phyloP scores from a whole-genome alignment of 2,113 vertebrate genomes.

The Carassius auratus region DNA sequence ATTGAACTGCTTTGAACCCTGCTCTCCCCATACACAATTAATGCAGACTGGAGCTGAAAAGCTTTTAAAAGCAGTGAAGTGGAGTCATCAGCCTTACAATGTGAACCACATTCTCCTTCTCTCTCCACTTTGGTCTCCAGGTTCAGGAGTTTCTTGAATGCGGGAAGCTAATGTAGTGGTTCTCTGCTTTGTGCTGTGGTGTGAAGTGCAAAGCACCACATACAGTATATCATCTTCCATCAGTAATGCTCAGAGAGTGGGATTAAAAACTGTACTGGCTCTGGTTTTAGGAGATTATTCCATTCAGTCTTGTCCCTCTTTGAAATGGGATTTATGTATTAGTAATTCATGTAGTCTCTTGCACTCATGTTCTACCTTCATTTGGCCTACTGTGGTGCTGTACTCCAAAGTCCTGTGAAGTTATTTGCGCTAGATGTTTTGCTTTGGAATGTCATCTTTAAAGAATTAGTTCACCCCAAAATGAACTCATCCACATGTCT shows the following conservation, averaged over 20 bases:
- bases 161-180: background rate
- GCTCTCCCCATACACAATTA: constrained; percentile 62
- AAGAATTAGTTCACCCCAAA: constrained; percentile 7
- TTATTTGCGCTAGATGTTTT: constrained; percentile 29
- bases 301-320: constrained; percentile 40
- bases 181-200: background rate
- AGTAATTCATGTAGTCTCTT: constrained; percentile 48
- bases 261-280: constrained; percentile 52
- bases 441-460: background rate
- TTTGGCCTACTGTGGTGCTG: constrained; percentile 25
- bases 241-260: constrained; percentile 36
- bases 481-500: background rate
- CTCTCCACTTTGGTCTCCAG: constrained; percentile 26
- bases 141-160: constrained; percentile 26
- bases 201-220: constrained; percentile 28
- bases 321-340: constrained; percentile 49
- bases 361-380: constrained; percentile 31
- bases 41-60: constrained; percentile 56
- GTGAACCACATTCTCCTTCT: background rate
- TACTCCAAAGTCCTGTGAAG: background rate
- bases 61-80: constrained; percentile 63
- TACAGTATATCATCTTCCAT: constrained; percentile 49
- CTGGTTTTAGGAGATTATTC: constrained; percentile 56
- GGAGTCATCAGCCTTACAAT: constrained; percentile 56
- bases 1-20: constrained; percentile 56